phyloP scores from a whole-genome alignment of 2,888 invertebrate species.

The Dicycla oo region DNA sequence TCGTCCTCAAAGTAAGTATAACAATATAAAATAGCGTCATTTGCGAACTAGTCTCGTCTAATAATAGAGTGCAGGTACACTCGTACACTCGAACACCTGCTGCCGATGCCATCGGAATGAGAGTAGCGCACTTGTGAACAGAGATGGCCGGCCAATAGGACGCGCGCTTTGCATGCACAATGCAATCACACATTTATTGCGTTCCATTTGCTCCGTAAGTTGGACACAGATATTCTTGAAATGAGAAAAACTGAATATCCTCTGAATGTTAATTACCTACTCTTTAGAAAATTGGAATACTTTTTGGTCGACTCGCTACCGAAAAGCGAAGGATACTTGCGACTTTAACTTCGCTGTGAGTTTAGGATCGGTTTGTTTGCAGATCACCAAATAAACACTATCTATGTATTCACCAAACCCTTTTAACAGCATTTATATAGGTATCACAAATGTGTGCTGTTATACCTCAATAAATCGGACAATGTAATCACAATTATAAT shows the following conservation, averaged over 20 bases:
- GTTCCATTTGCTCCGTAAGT: slow-evolving; percentile 76
- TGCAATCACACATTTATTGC: slow-evolving; percentile 80
- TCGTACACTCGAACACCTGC: slow-evolving; percentile 46
- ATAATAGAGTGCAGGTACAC: slow-evolving; percentile 32
- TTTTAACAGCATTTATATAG: slow-evolving; percentile 53
- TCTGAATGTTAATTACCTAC: slow-evolving; percentile 74
- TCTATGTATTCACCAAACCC: slow-evolving; percentile 57
- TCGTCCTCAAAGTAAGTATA: slow-evolving; percentile 96
- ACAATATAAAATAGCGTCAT: slow-evolving; percentile 17
- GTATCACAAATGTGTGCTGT: slow-evolving; percentile 40
- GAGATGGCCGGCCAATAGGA: slow-evolving; percentile 66
- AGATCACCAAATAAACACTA: slow-evolving; percentile 58
- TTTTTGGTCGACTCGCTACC: slow-evolving; percentile 51
- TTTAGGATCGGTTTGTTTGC: slow-evolving; percentile 62
- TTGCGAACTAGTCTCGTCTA: slow-evolving; percentile 14
- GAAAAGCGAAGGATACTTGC: slow-evolving; percentile 49
- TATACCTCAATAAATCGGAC: slow-evolving; percentile 24
- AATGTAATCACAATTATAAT: slow-evolving; percentile 35
- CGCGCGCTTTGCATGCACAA: slow-evolving; percentile 78
- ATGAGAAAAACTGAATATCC: slow-evolving; percentile 73
- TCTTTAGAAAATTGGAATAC: slow-evolving; percentile 62
- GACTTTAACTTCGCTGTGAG: slow-evolving; percentile 61
- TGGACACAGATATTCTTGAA: slow-evolving; percentile 74
- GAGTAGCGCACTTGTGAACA: slow-evolving; percentile 65
- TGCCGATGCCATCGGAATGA: slow-evolving; percentile 55